Conservation (phyloP, 2,113 vertebrate genomes). For the Phyllopteryx taeniolatus region DNA sequence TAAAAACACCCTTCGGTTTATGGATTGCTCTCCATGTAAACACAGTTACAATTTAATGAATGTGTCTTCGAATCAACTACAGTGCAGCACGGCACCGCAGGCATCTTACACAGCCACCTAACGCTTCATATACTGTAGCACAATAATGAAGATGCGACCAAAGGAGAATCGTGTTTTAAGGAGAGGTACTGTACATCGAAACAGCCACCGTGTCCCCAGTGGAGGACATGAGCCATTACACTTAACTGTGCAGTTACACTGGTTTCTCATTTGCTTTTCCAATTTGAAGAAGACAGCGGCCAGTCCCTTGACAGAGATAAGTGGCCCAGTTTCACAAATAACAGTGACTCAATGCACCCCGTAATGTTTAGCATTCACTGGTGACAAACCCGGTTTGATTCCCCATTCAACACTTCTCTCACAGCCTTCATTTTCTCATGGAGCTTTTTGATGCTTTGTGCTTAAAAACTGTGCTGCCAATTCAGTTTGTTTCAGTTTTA, state of each 20-base stretch:
- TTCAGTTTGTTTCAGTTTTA: background rate
- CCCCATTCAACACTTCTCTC: background rate
- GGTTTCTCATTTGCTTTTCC: conserved; percentile 10
- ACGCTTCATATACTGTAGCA: conserved; percentile 20
- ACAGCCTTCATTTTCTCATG: background rate
- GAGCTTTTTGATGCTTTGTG: background rate
- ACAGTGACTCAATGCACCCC: background rate
- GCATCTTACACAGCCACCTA: background rate
- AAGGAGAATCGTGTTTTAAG: conserved; percentile 9
- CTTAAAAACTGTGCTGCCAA: background rate
- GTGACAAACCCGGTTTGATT: background rate
- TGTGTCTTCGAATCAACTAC: background rate
- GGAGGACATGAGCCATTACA: conserved; percentile 40
- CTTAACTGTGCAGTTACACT: conserved; percentile 39
- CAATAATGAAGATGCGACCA: background rate
- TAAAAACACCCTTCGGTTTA: background rate
- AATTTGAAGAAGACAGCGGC: conserved; percentile 20
- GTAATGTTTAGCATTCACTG: background rate
- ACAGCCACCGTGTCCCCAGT: conserved; percentile 23
- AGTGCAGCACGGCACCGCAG: background rate
- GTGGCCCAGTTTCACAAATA: background rate
- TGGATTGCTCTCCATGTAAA: background rate
- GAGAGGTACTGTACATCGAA: background rate
- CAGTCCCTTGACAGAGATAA: conserved; percentile 8
- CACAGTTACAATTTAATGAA: conserved; percentile 5